Evolutionary conservation across 2,113 vertebrate species (phyloP).

Genomic region (Cranoglanis bouderius): DNA sequence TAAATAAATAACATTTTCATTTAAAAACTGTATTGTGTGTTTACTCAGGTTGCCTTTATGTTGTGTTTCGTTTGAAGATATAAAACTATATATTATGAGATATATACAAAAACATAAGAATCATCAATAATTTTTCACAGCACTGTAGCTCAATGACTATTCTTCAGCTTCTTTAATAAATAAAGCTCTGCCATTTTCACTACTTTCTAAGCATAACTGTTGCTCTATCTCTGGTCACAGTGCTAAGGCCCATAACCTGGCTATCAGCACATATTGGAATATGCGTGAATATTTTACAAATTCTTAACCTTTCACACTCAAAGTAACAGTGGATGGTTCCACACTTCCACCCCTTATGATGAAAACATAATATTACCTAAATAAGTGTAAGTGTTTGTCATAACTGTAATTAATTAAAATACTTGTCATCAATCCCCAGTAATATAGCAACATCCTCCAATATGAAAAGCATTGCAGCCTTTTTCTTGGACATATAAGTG

Average conservation of each 20-base stretch:
- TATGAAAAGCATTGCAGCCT: background rate
- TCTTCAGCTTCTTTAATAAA: background rate
- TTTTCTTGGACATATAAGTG: background rate
- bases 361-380: background rate
- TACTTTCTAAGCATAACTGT: background rate
- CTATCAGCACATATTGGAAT: background rate
- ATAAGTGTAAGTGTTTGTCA: background rate
- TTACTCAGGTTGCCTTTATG: too few species aligned
- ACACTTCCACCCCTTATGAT: background rate
- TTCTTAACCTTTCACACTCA: background rate
- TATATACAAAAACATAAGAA: too few species aligned
- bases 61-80: too few species aligned
- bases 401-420: background rate
- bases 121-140: too few species aligned
- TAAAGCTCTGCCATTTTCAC: background rate
- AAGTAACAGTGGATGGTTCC: background rate
- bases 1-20: too few species aligned
- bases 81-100: too few species aligned
- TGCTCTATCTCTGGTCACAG: background rate
- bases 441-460: background rate
- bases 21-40: too few species aligned
- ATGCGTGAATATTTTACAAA: background rate
- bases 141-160: too few species aligned
- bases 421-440: background rate
- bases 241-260: background rate